Percentiles rank a stretch among this genome's conserved stretches.
These are phyloP conservation scores for Conus canariensis DNA, from an alignment of 2,888 invertebrate genomes.

Conservation along the genomic window DNA sequence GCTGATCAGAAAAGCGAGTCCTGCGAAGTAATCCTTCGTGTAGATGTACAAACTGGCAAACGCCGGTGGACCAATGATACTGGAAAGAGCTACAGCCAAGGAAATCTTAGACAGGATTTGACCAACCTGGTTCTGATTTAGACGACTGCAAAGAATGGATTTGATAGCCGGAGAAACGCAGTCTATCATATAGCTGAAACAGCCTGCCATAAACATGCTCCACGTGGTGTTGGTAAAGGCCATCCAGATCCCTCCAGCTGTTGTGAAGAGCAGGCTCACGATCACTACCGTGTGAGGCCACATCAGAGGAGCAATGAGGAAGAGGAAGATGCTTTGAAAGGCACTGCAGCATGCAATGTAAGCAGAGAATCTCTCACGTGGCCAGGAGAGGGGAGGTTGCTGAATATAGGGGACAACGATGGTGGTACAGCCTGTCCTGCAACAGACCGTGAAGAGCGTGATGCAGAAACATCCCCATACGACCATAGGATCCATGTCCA, in stretches of 20 bases:
- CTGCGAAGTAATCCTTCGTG: conserved; percentile 11
- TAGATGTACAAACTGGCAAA: not conserved
- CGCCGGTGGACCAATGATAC: not conserved
- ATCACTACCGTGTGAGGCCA: not conserved
- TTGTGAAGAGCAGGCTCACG: not conserved
- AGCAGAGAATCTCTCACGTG: not conserved
- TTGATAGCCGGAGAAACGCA: not conserved
- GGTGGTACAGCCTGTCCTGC: not conserved
- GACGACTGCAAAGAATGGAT: too few relatives aligned
- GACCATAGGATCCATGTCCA: not conserved
- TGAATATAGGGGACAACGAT: not conserved
- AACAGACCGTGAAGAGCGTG: not conserved
- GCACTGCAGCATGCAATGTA: not conserved
- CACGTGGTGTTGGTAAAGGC: not conserved
- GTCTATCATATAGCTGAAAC: conserved; percentile 14
- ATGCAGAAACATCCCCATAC: not conserved
- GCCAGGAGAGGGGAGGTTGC: conserved; percentile 20
- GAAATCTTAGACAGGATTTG: conserved; percentile 11
- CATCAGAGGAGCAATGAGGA: not conserved
- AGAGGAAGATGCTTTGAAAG: conserved; percentile 17
- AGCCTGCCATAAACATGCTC: conserved; percentile 20
- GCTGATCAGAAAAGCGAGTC: conserved; percentile 9
- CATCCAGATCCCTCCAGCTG: conserved; percentile 1
- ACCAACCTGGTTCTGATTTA: not conserved
- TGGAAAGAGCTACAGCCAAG: conserved; percentile 6